Percentiles rank a stretch among this genome's conserved stretches.
These are phyloP conservation scores for Dysidea cf. avara DNA, from an alignment of 37 sponge, comb jelly and placozoan species.

Conservation along the genomic window DNA sequence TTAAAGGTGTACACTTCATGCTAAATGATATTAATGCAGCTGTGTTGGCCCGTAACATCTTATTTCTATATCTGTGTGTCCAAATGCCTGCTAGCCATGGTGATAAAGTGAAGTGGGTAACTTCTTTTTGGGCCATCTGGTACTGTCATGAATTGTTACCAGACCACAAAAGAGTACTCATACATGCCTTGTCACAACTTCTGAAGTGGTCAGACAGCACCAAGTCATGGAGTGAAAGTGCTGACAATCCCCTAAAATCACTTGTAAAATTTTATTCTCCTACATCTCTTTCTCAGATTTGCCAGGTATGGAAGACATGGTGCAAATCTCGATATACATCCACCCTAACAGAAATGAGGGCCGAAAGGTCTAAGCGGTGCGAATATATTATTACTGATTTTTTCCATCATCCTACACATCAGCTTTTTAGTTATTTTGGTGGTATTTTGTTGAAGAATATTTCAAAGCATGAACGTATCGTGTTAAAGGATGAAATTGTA, in stretches of 20 bases:
- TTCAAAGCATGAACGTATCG: too few species aligned
- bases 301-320: constrained; percentile 38
- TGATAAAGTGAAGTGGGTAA: constrained; percentile 15
- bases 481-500: constrained; percentile 5
- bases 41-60: constrained; percentile 37
- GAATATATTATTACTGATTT: too few species aligned
- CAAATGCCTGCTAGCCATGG: not conserved
- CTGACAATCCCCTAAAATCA: not conserved
- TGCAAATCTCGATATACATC: too few species aligned
- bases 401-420: too few species aligned
- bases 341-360: not conserved
- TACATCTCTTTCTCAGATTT: not conserved
- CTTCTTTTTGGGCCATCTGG: constrained; percentile 56
- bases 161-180: constrained; percentile 3
- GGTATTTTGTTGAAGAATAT: too few species aligned
- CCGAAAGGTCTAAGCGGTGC: not conserved
- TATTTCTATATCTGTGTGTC: constrained; percentile 31
- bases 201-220: not conserved
- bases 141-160: constrained; percentile 44
- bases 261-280: constrained; percentile 17
- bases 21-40: constrained; percentile 44
- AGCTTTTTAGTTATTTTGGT: too few species aligned
- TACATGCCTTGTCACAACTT: constrained; percentile 11
- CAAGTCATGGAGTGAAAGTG: constrained; percentile 5
- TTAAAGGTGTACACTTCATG: constrained; percentile 32